Evolutionary conservation across 2,113 vertebrate species (phyloP).

Genomic region (Neofelis nebulosa): DNA sequence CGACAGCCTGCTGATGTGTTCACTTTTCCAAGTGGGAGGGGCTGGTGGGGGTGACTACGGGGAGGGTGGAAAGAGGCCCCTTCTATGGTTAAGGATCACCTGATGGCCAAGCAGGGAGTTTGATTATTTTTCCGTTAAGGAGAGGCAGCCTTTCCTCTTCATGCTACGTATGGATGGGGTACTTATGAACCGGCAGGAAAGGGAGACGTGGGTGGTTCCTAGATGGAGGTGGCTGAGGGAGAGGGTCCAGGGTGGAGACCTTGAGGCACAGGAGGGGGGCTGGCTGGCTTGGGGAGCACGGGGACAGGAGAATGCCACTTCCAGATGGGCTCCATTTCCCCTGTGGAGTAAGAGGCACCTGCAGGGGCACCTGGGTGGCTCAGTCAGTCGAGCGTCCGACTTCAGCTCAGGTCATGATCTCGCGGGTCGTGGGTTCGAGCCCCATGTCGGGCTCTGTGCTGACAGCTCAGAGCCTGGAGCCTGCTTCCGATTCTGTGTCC

Average conservation of each 20-base stretch:
- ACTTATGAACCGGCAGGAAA: background rate
- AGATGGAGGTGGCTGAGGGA: background rate
- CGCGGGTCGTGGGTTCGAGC: too few relatives aligned
- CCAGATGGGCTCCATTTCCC: background rate
- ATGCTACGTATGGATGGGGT: fast-evolving
- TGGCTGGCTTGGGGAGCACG: background rate
- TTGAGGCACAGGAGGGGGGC: background rate
- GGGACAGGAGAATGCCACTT: background rate
- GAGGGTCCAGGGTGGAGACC: background rate
- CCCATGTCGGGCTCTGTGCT: too few relatives aligned
- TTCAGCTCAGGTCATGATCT: too few relatives aligned
- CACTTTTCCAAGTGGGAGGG: background rate
- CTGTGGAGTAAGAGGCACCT: background rate
- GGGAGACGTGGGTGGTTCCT: background rate
- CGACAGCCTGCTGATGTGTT: background rate
- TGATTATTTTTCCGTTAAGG: background rate
- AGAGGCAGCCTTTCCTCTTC: background rate
- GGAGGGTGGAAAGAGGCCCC: too few relatives aligned
- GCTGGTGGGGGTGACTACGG: background rate
- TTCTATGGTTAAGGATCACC: background rate
- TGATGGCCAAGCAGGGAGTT: background rate
- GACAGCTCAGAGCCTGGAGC: too few relatives aligned
- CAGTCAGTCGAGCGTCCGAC: too few relatives aligned
- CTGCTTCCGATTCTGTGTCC: too few relatives aligned
- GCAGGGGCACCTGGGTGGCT: too few relatives aligned